A percentile compares a stretch with the other conserved stretches of the same genome.
These are phyloP conservation scores for Ciona savignyi DNA, from an alignment of 23 tunicate genomes.

Conservation along the genomic window DNA sequence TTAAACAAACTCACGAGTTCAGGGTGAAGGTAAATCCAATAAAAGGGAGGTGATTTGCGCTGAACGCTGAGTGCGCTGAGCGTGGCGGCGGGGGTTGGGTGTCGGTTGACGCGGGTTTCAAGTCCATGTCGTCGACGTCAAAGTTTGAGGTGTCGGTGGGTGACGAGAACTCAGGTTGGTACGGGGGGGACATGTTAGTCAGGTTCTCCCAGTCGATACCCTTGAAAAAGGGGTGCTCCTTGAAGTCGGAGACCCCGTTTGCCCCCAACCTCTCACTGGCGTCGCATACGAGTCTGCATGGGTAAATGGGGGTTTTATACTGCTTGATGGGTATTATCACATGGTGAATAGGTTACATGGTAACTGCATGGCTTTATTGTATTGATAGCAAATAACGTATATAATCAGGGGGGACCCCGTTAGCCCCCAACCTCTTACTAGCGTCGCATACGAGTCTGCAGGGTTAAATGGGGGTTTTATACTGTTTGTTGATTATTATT, in stretches of 20 bases:
- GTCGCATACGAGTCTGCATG: slow-evolving; percentile 84
- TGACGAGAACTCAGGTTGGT: slow-evolving; percentile 89
- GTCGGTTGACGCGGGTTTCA: slow-evolving; percentile 40
- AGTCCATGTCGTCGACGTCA: slow-evolving; percentile 93
- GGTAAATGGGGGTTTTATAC: too few species aligned
- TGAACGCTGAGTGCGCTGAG: slow-evolving; percentile 65
- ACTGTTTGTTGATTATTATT: too few species aligned
- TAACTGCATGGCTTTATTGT: too few species aligned
- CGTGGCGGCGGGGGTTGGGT: slow-evolving; percentile 70
- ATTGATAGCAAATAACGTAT: slow-evolving; percentile 78
- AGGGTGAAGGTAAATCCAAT: slow-evolving; percentile 85
- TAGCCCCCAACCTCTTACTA: slow-evolving; percentile 50
- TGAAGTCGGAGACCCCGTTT: slow-evolving; percentile 77
- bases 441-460: slow-evolving; percentile 73
- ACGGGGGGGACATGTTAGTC: slow-evolving; percentile 79
- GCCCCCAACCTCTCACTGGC: slow-evolving; percentile 60
- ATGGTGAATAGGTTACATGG: slow-evolving; percentile 81
- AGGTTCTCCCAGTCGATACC: slow-evolving; percentile 95
- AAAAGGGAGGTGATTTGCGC: slow-evolving; percentile 96
- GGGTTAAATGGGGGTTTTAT: not conserved
- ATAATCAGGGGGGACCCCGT: slow-evolving; percentile 70
- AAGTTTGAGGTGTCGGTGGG: slow-evolving; percentile 98
- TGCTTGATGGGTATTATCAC: slow-evolving; percentile 61
- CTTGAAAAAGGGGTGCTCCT: slow-evolving; percentile 72
- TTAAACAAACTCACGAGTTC: slow-evolving; percentile 56